phyloP scores from a whole-genome alignment of 1,140 invertebrate species.

The Anoplolepis gracilipes region DNA sequence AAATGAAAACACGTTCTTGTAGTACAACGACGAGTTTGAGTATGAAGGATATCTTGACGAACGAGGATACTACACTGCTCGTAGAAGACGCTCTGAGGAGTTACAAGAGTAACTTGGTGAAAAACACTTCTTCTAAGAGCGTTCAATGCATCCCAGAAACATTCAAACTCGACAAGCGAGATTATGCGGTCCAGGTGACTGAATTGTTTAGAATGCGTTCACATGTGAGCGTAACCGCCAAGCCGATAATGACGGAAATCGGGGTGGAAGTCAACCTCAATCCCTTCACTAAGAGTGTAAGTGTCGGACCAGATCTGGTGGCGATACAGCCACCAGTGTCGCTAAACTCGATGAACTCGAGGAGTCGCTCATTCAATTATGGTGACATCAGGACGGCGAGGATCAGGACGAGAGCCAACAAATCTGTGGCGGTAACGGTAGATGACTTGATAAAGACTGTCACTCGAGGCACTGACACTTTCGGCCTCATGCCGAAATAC shows the following conservation, averaged over 20 bases:
- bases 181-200: conserved; percentile 81
- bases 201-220: conserved; percentile 78
- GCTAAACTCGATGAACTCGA: conserved; percentile 79
- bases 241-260: conserved; percentile 80
- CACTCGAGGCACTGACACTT: conserved; percentile 80
- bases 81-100: conserved; percentile 75
- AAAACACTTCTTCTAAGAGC: conserved; percentile 66
- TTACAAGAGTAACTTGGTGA: conserved; percentile 71
- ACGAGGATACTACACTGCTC: conserved; percentile 71
- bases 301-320: conserved; percentile 78
- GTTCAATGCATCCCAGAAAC: conserved; percentile 59
- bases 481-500: conserved; percentile 74
- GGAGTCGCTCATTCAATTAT: conserved; percentile 82
- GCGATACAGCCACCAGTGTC: conserved; percentile 71
- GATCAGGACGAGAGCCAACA: conserved; percentile 72
- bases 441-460: conserved; percentile 77
- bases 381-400: conserved; percentile 79
- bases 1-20: conserved; percentile 58
- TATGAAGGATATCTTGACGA: conserved; percentile 77
- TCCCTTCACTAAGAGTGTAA: conserved; percentile 77
- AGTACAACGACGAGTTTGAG: conserved; percentile 72
- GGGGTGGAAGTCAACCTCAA: conserved; percentile 74
- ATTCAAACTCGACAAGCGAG: conserved; percentile 69
- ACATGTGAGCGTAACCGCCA: conserved; percentile 83
- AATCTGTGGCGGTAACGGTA: conserved; percentile 76